Base-by-base conservation (phyloP, 2,888 invertebrate genomes). In the Mythimna ferrago region DNA sequence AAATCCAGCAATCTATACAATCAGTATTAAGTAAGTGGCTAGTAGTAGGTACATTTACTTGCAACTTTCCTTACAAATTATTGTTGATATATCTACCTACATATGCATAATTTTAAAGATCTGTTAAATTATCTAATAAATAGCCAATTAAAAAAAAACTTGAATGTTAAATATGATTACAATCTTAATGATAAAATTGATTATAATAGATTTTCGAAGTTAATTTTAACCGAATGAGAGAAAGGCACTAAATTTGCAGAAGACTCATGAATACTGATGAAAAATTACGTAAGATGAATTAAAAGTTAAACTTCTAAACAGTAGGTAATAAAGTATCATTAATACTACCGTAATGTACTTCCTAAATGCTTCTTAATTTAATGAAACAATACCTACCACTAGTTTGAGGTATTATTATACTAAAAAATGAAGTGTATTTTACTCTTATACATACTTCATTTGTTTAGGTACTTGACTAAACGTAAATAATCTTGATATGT, bases 201-300 rank as follows among this genome's bases (percentile, higher is more conserved):
- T 69, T 38, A 35, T 73, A 69, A 80, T 71, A 26, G 53, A 71
- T 81, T 66, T 62, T 48, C 53, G 21, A 60, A 71, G 61, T 41
- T 44, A 82, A 78, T 64, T 64, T 73, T 61, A 62, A 66, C 11
- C 62, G 56, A 54, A 56, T 64, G 66, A 79, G 80, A 72, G 83
- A 83, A 80, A 83, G 80, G 70, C 19, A 56, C 26, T 38, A 70
- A 62, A 65, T 80, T 68, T 53, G 66, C 70, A 67, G 38, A 60
- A 63, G n/a, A 0, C 63, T 76, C 41, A 71, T 75, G 66, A 77
- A 75, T 83, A 65, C 62, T 75, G 44, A 80, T 76, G 48, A 69
- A 83, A 67, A 71, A 53, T 77, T 66, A 69, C 61, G 62, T 79
- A 83, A 75, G 35, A 7, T 26, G 26, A 58, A 74, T 83, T 66